Evolutionary conservation across 2,888 invertebrate genomes (phyloP).

Genomic region (Podabrus alpinus): DNA sequence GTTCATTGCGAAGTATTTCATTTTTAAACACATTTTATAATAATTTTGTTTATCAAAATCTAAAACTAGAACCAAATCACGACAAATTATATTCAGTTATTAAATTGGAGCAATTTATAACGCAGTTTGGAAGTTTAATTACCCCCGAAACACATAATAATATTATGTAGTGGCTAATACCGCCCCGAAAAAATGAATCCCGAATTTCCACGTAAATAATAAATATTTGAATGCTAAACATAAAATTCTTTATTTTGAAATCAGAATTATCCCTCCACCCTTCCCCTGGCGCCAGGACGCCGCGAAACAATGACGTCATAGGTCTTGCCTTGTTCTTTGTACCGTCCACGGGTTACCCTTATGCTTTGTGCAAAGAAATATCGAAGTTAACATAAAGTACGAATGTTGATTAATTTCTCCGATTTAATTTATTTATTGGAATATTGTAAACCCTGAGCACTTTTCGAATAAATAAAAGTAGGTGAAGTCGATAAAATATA

Average conservation of each 20-base stretch:
- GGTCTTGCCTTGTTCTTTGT: constrained; percentile 38
- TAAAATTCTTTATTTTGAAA: constrained; percentile 41
- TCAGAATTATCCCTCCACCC: constrained; percentile 35
- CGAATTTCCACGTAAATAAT: neutral
- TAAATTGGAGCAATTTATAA: neutral
- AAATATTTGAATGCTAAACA: constrained; percentile 11
- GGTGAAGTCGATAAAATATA: neutral
- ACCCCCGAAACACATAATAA: too few relatives aligned
- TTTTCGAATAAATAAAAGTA: neutral
- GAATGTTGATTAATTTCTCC: neutral
- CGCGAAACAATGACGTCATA: constrained; percentile 39
- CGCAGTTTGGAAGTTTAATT: neutral
- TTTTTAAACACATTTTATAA: neutral
- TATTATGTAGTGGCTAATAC: neutral
- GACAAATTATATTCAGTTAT: neutral
- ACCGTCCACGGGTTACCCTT: constrained; percentile 30
- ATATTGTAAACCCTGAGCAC: neutral
- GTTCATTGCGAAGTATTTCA: neutral
- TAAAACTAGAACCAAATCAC: neutral
- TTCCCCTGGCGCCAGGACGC: constrained; percentile 41
- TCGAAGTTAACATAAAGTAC: neutral
- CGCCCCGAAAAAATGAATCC: neutral
- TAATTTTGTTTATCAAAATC: neutral
- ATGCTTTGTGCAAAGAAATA: constrained; percentile 16
- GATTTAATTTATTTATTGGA: neutral